Conservation (phyloP, 2,888 invertebrate genomes). For the Philereme transversata region DNA sequence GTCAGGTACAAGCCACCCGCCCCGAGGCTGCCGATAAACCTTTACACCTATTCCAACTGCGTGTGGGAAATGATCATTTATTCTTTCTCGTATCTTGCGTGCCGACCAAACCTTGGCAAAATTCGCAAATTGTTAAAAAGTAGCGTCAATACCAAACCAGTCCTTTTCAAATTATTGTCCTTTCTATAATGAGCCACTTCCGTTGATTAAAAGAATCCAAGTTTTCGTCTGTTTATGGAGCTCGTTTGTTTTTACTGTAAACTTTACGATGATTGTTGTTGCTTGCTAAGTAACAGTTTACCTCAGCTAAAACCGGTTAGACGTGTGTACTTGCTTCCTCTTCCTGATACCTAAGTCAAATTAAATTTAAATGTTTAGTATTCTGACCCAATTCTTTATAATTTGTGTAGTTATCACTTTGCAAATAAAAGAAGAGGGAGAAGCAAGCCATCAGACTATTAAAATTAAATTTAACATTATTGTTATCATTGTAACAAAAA, state of each 20-base stretch:
- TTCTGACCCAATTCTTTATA: background rate
- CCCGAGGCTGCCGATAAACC: slow-evolving; percentile 49
- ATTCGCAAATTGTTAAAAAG: slow-evolving; percentile 33
- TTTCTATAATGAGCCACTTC: slow-evolving; percentile 20
- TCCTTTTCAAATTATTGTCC: slow-evolving; percentile 16
- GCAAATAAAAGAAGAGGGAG: background rate
- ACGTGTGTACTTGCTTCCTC: slow-evolving; percentile 15
- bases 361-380: background rate
- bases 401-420: background rate
- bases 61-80: slow-evolving; percentile 59
- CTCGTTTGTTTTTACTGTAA: slow-evolving; percentile 12
- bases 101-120: slow-evolving; percentile 32
- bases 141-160: slow-evolving; percentile 8
- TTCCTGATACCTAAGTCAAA: slow-evolving; percentile 17
- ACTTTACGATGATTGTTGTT: slow-evolving; percentile 7
- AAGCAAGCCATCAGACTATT: background rate
- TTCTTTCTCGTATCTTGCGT: slow-evolving; percentile 47
- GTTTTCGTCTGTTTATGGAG: slow-evolving; percentile 1
- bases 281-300: slow-evolving; percentile 13
- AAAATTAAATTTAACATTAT: background rate
- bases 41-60: slow-evolving; percentile 54
- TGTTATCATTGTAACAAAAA: background rate
- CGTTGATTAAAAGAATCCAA: slow-evolving; percentile 9
- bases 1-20: slow-evolving; percentile 62
- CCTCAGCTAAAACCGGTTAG: slow-evolving; percentile 14